These are phyloP conservation scores for Caenorhabditis drosophilae DNA, from an alignment of 2,888 invertebrate genomes.

Conservation along the genomic window DNA sequence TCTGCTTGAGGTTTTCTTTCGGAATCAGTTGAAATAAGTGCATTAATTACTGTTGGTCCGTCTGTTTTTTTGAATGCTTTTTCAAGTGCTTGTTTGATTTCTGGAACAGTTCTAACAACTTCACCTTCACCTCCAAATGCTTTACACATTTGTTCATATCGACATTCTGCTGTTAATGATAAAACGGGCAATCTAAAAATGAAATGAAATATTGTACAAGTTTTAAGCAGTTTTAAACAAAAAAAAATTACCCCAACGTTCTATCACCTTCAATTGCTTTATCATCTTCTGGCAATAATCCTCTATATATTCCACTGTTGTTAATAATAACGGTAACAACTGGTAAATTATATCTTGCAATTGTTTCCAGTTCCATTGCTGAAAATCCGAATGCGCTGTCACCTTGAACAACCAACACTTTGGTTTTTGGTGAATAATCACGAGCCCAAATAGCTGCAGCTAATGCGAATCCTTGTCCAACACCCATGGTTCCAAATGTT, in stretches of 20 bases:
- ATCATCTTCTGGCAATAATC: slow-evolving; percentile 81
- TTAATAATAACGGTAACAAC: slow-evolving; percentile 88
- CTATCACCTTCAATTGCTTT: slow-evolving; percentile 79
- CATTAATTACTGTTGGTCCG: slow-evolving; percentile 86
- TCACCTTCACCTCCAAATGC: slow-evolving; percentile 84
- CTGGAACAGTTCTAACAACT: slow-evolving; percentile 80
- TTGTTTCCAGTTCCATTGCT: slow-evolving; percentile 96
- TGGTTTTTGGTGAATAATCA: slow-evolving; percentile 79
- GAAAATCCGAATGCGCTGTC: slow-evolving; percentile 98
- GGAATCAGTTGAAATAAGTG: slow-evolving; percentile 85
- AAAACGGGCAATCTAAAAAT: slow-evolving; percentile 82
- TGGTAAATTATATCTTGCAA: slow-evolving; percentile 89
- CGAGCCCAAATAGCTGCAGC: slow-evolving; percentile 90
- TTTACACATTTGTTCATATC: slow-evolving; percentile 88
- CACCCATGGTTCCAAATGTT: slow-evolving; percentile 77
- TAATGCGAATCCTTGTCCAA: slow-evolving; percentile 64
- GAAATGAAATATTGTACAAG: neutral
- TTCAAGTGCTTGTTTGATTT: slow-evolving; percentile 69
- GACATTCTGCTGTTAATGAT: slow-evolving; percentile 79
- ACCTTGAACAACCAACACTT: slow-evolving; percentile 92
- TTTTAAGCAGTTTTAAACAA: neutral
- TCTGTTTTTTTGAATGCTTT: slow-evolving; percentile 70
- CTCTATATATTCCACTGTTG: slow-evolving; percentile 92
- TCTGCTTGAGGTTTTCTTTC: slow-evolving; percentile 89
- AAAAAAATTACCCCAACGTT: slow-evolving; percentile 72